Evolutionary conservation across 92 coral and sea anemone species (phyloP).

Genomic region (Nematostella vectensis): DNA sequence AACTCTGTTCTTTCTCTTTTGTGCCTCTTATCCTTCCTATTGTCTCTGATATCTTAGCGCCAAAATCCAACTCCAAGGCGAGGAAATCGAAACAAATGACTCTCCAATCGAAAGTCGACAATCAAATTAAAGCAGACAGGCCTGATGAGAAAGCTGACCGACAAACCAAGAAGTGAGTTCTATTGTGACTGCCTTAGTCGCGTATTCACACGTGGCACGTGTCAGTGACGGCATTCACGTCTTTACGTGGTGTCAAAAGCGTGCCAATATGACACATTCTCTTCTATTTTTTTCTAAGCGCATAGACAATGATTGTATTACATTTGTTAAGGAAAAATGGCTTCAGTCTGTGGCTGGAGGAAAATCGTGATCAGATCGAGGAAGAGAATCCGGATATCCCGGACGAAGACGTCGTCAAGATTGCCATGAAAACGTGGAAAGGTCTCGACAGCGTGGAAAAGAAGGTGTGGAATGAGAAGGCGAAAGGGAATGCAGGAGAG

Average conservation of each 20-base stretch:
- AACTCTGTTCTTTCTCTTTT: background rate
- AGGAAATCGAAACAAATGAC: conserved; percentile 76
- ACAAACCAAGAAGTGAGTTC: conserved; percentile 25
- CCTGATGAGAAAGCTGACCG: conserved; percentile 3
- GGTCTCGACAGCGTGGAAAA: conserved; percentile 60
- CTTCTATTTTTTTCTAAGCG: background rate
- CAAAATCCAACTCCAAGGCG: conserved; percentile 45
- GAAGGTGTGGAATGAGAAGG: conserved; percentile 58
- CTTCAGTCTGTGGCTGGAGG: conserved; percentile 76
- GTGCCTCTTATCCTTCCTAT: background rate
- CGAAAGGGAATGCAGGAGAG: conserved; percentile 23
- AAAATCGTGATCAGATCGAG: conserved; percentile 35
- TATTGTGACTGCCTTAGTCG: no score
- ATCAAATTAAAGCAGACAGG: conserved; percentile 27
- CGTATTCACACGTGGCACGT: no score
- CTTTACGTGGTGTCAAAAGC: no score
- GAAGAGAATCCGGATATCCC: conserved; percentile 76
- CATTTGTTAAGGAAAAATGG: conserved; percentile 54
- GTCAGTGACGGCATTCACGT: background rate
- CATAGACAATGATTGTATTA: no score
- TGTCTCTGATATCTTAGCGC: conserved; percentile 32
- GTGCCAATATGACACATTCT: background rate
- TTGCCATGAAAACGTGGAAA: conserved; percentile 84
- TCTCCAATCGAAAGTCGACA: conserved; percentile 25
- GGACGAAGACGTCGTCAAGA: conserved; percentile 57